Base-by-base conservation (phyloP, 1,140 invertebrate species). In the Bombus difficillimus region DNA sequence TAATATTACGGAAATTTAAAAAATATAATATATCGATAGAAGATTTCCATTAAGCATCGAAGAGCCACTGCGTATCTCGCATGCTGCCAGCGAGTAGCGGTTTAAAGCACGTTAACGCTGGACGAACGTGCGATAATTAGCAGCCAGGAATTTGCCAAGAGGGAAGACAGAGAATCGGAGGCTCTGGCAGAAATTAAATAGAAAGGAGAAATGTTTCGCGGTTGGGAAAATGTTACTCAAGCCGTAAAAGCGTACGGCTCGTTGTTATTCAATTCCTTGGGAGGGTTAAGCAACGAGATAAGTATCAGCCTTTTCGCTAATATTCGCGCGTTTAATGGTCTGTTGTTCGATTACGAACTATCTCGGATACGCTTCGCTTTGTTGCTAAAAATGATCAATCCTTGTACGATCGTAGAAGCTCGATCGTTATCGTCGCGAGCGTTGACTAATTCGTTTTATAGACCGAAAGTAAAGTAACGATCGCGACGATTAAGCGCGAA, bases 181-280 rank as follows among this genome's bases (percentile, higher is more conserved):
- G 34, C 8, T 37, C 75, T 37, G 3, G 32, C 74, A 76, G 34
- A 76, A 57, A 34, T 81, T 39, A 81, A 81, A 81, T 71, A 72
- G 64, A 69, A 81, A 81, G 47, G 79, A 68, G 47, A 72, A 53
- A 47, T 64, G 74, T 59, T 76, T 59, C 53, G 34, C 74, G 53
- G 53, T 34, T 59, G 34, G 25, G 53, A 59, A 76, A 57, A 76
- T 39, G 34, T 76, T 76, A 76, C 34, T 22, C 34, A 25, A 28
- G 32, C 6, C 53, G 74, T 59, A 76, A 76, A 53, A 39, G 37
- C 10, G 37, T 59, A 39, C 28, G 34, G 57, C 13, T 10, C 53
- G 34, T 39, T 59, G 34, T 59, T 59, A 10, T 59, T 37, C 34
- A 28, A 59, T 76, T 37, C 10, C 39, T 9, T 12, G 1, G 39